These are phyloP conservation scores for Meloe dianella DNA, from an alignment of 2,888 invertebrate species.

Conservation along the genomic window DNA sequence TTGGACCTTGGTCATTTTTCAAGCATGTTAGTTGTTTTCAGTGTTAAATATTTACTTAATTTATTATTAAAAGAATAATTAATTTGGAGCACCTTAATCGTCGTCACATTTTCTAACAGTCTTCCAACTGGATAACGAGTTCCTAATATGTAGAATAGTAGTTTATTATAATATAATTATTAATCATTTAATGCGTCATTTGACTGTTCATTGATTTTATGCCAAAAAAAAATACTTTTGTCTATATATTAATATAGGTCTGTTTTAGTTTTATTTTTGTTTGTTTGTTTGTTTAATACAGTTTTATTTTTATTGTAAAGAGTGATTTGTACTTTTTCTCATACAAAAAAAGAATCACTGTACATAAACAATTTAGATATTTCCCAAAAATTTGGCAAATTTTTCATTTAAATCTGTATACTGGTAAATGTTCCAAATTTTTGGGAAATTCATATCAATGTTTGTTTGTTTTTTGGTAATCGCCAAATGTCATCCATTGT, in stretches of 20 bases:
- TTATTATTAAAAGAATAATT: too few species aligned
- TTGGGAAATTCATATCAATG: neutral
- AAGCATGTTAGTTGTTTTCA: constrained; percentile 28
- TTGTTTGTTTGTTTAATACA: constrained; percentile 37
- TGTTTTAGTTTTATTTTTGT: constrained; percentile 33
- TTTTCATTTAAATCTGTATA: too few species aligned
- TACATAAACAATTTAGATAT: neutral
- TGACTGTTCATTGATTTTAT: constrained; percentile 39
- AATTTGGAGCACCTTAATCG: constrained; percentile 41
- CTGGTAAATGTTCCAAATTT: too few species aligned
- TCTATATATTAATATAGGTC: constrained; percentile 41
- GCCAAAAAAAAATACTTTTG: too few species aligned
- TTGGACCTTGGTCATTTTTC: constrained; percentile 46
- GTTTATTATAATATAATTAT: constrained; percentile 19
- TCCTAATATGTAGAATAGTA: constrained; percentile 45
- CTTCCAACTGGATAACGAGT: constrained; percentile 54
- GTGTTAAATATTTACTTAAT: constrained; percentile 34
- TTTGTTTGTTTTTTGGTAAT: constrained; percentile 36
- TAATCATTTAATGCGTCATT: constrained; percentile 19
- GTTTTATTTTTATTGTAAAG: constrained; percentile 36
- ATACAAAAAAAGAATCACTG: neutral
- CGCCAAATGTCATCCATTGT: constrained; percentile 56
- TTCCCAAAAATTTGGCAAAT: constrained; percentile 3
- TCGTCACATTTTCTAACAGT: constrained; percentile 46
- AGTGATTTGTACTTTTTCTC: constrained; percentile 27